Evolutionary conservation across 1,140 invertebrate species (phyloP).

Genomic region (Neuroterus valhalla): DNA sequence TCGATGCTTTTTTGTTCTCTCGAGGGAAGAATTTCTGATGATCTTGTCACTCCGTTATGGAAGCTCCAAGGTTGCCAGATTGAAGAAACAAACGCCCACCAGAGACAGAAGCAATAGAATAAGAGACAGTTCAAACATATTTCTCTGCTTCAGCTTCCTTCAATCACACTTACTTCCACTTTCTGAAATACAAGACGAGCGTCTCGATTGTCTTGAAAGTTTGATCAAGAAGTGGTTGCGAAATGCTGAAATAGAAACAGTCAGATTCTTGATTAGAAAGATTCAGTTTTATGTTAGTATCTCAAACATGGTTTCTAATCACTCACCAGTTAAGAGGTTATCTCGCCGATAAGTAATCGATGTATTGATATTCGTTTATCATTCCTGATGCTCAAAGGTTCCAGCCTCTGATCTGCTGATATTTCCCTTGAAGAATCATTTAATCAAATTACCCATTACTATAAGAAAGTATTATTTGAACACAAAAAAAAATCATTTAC

Average conservation of each 20-base stretch:
- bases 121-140: conserved; percentile 1
- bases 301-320: too few species aligned
- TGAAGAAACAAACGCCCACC: conserved; percentile 3
- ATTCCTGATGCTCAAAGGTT: too few species aligned
- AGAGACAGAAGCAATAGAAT: neutral
- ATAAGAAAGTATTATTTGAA: too few species aligned
- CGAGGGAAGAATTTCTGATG: neutral
- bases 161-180: neutral
- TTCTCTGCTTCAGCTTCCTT: neutral
- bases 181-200: neutral
- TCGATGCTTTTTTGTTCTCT: neutral
- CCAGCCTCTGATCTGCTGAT: too few species aligned
- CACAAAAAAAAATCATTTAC: neutral
- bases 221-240: neutral
- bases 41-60: conserved; percentile 19
- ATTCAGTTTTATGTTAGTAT: too few species aligned
- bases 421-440: too few species aligned
- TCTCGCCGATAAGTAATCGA: too few species aligned
- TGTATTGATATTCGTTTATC: too few species aligned
- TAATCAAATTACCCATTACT: too few species aligned
- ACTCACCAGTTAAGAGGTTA: too few species aligned
- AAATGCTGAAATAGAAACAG: neutral
- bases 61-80: conserved; percentile 1
- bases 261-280: neutral
- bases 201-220: neutral